Conservation (phyloP, 1,140 invertebrate genomes). For the Dendrolimus punctatus region DNA sequence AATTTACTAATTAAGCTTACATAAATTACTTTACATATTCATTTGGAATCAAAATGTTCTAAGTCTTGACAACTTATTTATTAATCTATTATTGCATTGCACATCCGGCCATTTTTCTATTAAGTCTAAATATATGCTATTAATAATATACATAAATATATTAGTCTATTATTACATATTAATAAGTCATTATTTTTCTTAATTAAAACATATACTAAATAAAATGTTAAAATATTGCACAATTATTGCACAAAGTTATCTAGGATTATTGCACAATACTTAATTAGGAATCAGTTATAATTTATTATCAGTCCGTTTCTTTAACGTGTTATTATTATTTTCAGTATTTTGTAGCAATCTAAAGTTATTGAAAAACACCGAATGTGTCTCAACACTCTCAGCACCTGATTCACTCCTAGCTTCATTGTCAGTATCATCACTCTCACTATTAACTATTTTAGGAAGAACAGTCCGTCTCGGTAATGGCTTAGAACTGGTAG, state of each 20-base stretch:
- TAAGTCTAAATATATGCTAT: conserved; percentile 12
- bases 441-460: conserved; percentile 73
- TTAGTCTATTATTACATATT: background rate
- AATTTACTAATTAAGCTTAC: background rate
- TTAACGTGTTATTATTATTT: conserved; percentile 11
- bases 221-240: conserved; percentile 19
- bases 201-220: conserved; percentile 3
- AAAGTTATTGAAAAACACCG: conserved; percentile 82
- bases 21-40: background rate
- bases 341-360: conserved; percentile 30
- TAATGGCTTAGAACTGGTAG: conserved; percentile 71
- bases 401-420: conserved; percentile 87
- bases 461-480: conserved; percentile 50
- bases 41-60: background rate
- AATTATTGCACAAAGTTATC: conserved; percentile 31
- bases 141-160: conserved; percentile 1
- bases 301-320: too few relatives aligned
- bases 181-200: background rate
- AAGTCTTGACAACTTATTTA: conserved; percentile 4
- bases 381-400: conserved; percentile 88
- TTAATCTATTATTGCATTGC: conserved; percentile 61
- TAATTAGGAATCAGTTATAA: background rate
- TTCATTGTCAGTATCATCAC: conserved; percentile 83
- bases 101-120: conserved; percentile 47
- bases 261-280: conserved; percentile 25